Base-by-base conservation (phyloP, 1,140 invertebrate genomes). In the Meloidogyne exigua region DNA sequence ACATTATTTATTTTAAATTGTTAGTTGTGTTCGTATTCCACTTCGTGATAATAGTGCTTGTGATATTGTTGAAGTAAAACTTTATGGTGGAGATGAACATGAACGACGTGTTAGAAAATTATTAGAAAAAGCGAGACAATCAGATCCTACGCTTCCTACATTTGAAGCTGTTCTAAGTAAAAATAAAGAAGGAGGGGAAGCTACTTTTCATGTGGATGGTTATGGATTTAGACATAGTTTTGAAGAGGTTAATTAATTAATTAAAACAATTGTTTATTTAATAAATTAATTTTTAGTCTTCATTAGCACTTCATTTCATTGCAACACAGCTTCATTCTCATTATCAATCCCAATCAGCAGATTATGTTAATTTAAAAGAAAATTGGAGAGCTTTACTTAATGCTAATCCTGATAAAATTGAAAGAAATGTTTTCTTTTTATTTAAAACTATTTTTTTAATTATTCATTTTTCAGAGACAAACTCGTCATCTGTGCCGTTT, bases 71-170 rank as follows among this genome's bases (percentile, higher is more conserved):
- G 89, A 90, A 79, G 85, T 90, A 10, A 88, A 88, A 65, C 83
- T 90, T 18, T 90, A 88, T 83, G 90, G 90, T 44, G 90, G 89
- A 62, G 87, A 89, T 76, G 87, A 88, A 89, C 90, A 90, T 76
- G 88, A 89, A 72, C 80, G 87, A 63, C 85, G 89, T 81, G 84
- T 90, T n/a, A 78, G 87, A 36, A 72, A 83, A 23, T 77, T 91
- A 10, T 76, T 90, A 44, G 88, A 89, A 21, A 89, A 89, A 78
- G 89, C 89, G 0, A 84, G 89, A 72, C 85, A 86, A 77, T 84
- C 84, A 11, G 90, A 90, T 80, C 90, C 90, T 0, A 87, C 88
- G 71, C 83, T 90, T 5, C 90, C 90, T 12, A 88, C 89, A 15
- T 89, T 89, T 82, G 89, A 90, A 80, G 36, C 62, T 79, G 15